Conservation (phyloP, 92 coral and sea anemone species). For the Pocillopora meandrina region DNA sequence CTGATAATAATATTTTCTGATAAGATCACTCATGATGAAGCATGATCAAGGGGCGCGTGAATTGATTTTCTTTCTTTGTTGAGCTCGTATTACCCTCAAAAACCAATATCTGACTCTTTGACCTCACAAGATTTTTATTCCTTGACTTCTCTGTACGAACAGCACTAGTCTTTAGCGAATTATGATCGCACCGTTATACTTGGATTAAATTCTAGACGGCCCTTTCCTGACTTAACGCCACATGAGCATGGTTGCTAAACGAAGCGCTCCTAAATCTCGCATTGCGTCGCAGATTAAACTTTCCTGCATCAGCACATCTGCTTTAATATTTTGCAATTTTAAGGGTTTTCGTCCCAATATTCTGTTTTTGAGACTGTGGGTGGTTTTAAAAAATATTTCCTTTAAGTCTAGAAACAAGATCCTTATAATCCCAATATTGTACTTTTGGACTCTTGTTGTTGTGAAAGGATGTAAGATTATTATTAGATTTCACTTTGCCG, state of each 20-base stretch:
- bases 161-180: neutral
- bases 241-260: neutral
- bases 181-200: constrained; percentile 13
- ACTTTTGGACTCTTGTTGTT: constrained; percentile 34
- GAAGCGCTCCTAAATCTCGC: neutral
- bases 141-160: neutral
- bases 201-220: neutral
- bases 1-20: neutral
- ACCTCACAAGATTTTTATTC: neutral
- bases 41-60: too few relatives aligned
- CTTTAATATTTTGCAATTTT: neutral
- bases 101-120: neutral
- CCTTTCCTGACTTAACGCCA: neutral
- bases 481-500: neutral
- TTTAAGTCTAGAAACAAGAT: neutral
- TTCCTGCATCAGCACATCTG: neutral
- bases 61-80: neutral
- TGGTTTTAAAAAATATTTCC: neutral
- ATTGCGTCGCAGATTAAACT: neutral
- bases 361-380: neutral
- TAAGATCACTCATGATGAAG: neutral
- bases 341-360: neutral
- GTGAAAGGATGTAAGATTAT: constrained; percentile 13
- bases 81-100: constrained; percentile 10
- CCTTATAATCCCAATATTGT: neutral